A percentile compares a stretch with the other conserved stretches of the same genome.
Conservation (phyloP, 92 coral and sea anemone genomes). For the Palythoa heliodiscus region DNA sequence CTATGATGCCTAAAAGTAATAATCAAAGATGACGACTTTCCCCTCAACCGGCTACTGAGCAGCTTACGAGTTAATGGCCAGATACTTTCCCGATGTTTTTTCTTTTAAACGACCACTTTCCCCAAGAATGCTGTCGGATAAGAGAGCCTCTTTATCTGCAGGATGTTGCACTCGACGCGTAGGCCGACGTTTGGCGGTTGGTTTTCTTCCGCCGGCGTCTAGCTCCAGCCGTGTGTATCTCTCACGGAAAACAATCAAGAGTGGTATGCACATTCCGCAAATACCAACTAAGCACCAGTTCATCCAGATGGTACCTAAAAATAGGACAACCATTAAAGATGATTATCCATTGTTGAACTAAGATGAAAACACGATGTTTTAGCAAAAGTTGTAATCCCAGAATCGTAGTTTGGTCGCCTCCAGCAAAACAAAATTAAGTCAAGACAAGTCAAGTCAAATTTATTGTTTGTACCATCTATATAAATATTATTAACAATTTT, state of each 20-base stretch:
- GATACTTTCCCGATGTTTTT: conserved; percentile 3
- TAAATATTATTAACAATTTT: too few relatives aligned
- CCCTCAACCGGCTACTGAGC: neutral
- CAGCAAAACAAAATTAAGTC: neutral
- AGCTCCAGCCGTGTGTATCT: conserved; percentile 68
- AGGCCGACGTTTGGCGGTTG: neutral
- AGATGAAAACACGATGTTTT: too few relatives aligned
- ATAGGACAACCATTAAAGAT: neutral
- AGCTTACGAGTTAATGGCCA: conserved; percentile 11
- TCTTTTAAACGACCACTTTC: conserved; percentile 20
- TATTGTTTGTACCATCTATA: too few relatives aligned
- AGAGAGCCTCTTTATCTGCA: conserved; percentile 20
- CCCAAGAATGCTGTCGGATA: conserved; percentile 4
- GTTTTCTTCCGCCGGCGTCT: conserved; percentile 52
- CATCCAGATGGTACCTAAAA: conserved; percentile 89
- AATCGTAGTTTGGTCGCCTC: neutral
- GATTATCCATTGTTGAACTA: too few relatives aligned
- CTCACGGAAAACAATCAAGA: conserved; percentile 73
- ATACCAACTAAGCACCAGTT: conserved; percentile 90
- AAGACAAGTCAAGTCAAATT: too few relatives aligned
- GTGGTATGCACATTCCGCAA: conserved; percentile 81
- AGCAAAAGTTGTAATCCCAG: too few relatives aligned
- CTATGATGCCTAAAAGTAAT: too few relatives aligned
- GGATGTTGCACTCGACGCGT: neutral
- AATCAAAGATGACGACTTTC: neutral